Evolutionary conservation across 1,140 invertebrate genomes (phyloP), one percentile per base, ranked within the genome.

Genomic region (Palaemon carinicauda): DNA sequence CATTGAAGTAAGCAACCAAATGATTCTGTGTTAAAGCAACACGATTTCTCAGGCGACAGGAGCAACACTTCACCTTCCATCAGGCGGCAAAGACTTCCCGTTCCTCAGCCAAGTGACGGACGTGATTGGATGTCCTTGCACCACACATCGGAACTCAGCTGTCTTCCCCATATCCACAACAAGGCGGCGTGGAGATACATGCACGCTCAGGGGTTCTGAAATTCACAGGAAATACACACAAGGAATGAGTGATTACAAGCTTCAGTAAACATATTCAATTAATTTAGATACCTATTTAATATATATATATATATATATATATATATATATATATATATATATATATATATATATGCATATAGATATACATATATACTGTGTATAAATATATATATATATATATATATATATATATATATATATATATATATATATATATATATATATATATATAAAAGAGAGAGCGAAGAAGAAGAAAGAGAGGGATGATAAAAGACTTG

Each of bases 71-170:
- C 52, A 88, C 89, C 89, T 86, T 53, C 77, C 69, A 41, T 89
- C 89, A 92, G 92, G 88, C 90, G 91, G 21, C 73, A 96, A 91
- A 3, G 93, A 93, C 90, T 95, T 94, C 17, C 95, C 96, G 91
- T 97, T 95, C 91, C 96, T 96, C 79, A 96, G 92, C 97, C 97
- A 98, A 75, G 94, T 94, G 79, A 97, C 93, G 86, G 94, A 93
- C 71, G 95, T 94, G 65, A 96, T 93, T 1, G 97, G 97, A 41
- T 89, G 89, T 0, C 89, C 88, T 29, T 88, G 86, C 17, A 89
- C 88, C 14, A 88, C 89, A 52, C 97, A 98, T 90, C 96, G 95
- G 90, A 98, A 96, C 89, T 93, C 94, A 53, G 96, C 94, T 90
- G 95, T 94, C 90, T 96, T 95, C 75, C 96, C 96, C 75, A 95